Conservation (phyloP, 1,140 invertebrate genomes). For the Battus philenor region DNA sequence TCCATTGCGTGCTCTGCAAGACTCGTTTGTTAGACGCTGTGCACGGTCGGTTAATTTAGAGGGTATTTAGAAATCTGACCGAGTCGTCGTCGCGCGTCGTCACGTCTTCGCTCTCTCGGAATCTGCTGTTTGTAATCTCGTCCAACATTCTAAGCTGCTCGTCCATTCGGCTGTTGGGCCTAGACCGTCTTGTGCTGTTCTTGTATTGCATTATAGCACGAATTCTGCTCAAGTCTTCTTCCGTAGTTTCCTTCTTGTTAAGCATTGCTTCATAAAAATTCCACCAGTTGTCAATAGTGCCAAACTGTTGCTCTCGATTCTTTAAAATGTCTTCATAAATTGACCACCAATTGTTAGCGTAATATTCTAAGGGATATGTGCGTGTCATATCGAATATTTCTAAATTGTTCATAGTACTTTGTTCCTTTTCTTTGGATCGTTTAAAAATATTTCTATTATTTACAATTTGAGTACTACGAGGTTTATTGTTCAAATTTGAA, state of each 20-base stretch:
- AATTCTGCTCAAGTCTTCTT: conserved; percentile 39
- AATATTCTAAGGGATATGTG: conserved; percentile 65
- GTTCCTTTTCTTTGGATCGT: conserved; percentile 26
- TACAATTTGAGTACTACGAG: conserved; percentile 30
- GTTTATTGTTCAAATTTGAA: conserved; percentile 34
- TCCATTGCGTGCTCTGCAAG: conserved; percentile 36
- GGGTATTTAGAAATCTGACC: conserved; percentile 49
- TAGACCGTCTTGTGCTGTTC: conserved; percentile 24
- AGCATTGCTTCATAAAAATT: conserved; percentile 61
- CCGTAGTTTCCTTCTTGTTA: conserved; percentile 43
- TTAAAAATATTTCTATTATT: conserved; percentile 29
- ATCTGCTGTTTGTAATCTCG: conserved; percentile 47
- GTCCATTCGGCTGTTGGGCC: conserved; percentile 56
- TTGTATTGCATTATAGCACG: conserved; percentile 38
- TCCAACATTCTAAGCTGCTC: conserved; percentile 60
- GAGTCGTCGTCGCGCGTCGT: conserved; percentile 44
- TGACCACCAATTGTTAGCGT: conserved; percentile 74
- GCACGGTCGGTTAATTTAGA: conserved; percentile 36
- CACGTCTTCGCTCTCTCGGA: conserved; percentile 52
- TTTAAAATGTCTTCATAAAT: conserved; percentile 70
- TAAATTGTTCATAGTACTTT: conserved; percentile 36
- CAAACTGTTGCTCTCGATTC: conserved; percentile 66
- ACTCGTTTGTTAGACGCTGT: conserved; percentile 26
- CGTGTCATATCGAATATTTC: conserved; percentile 60
- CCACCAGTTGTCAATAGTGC: conserved; percentile 74